phyloP scores from a whole-genome alignment of 2,113 vertebrate species.

The Gulo gulo region DNA sequence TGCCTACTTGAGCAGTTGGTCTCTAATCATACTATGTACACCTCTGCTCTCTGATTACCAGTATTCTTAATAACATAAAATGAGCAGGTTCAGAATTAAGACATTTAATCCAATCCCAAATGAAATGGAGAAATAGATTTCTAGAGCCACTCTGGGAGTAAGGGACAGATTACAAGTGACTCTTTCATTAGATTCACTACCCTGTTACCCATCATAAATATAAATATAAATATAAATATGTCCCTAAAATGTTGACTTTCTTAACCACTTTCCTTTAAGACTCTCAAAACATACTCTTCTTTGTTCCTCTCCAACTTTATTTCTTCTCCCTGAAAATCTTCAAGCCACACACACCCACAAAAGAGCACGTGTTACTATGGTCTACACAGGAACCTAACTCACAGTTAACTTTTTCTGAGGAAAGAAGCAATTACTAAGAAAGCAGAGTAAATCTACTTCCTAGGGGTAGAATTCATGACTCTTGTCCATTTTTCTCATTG shows the following conservation, averaged over 20 bases:
- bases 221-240: not conserved
- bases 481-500: not conserved
- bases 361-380: not conserved
- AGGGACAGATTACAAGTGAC: not conserved
- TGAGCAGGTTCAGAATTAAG: not conserved
- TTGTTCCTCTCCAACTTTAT: not conserved
- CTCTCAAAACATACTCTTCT: not conserved
- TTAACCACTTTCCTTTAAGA: not conserved
- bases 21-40: not conserved
- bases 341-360: not conserved
- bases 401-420: not conserved
- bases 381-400: not conserved
- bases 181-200: not conserved
- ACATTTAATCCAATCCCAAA: not conserved
- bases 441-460: not conserved
- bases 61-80: not conserved
- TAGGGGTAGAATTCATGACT: not conserved
- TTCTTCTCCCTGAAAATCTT: not conserved
- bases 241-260: not conserved
- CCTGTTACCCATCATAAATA: not conserved
- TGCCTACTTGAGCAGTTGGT: not conserved
- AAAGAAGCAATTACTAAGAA: not conserved
- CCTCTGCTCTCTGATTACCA: not conserved
- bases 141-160: not conserved
- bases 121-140: not conserved